Evolutionary conservation across 2,797 vertebrate species (phyloP).

Genomic region (Rhynchotus rufescens): DNA sequence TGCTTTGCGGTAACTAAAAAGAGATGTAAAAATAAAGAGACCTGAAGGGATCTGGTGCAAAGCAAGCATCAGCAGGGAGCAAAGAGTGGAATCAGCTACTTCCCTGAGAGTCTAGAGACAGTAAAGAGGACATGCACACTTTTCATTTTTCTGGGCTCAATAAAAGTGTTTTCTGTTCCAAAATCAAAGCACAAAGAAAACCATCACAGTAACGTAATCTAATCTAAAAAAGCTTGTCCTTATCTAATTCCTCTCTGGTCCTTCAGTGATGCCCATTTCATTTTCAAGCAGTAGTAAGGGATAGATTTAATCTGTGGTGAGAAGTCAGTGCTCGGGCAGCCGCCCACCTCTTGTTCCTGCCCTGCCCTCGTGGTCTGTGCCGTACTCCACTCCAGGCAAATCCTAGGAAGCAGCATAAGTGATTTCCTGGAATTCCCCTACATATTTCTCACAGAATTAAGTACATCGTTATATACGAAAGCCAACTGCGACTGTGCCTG

Average conservation of each 20-base stretch:
- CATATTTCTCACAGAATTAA: background rate
- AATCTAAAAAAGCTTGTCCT: background rate
- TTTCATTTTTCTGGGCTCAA: background rate
- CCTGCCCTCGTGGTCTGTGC: background rate
- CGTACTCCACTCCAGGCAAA: background rate
- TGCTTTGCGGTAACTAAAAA: background rate
- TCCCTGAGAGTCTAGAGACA: background rate
- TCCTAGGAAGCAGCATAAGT: background rate
- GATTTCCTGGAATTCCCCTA: background rate
- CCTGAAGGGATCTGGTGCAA: background rate
- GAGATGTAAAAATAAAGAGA: background rate
- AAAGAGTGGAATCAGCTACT: background rate
- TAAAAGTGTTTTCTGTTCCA: background rate
- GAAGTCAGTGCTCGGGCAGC: background rate
- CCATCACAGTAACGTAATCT: background rate
- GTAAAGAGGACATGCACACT: background rate
- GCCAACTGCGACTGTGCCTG: background rate
- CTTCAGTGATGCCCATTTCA: background rate
- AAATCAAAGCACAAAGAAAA: background rate
- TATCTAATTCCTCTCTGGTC: background rate
- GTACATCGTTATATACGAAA: accelerated
- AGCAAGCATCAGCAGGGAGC: background rate
- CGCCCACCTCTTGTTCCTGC: background rate
- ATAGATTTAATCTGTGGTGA: background rate
- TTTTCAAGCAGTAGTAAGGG: background rate